These are phyloP conservation scores for Carterocephalus palaemon DNA, from an alignment of 2,888 invertebrate species.

Conservation along the genomic window DNA sequence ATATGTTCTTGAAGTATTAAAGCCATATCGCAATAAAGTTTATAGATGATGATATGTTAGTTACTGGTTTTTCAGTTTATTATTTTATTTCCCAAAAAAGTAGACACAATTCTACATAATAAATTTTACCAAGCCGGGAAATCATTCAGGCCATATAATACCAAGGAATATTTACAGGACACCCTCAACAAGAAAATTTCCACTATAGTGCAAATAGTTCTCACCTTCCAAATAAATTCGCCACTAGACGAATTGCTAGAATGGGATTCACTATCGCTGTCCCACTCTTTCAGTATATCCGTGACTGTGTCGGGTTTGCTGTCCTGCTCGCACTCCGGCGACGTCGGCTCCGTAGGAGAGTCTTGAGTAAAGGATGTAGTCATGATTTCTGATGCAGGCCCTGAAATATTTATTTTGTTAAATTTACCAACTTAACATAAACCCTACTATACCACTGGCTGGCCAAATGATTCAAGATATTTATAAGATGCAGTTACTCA, in stretches of 20 bases:
- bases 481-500: too few species aligned
- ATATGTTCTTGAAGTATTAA: too few species aligned
- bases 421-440: too few species aligned
- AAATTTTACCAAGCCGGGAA: conserved; percentile 12
- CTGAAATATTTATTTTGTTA: conserved; percentile 35
- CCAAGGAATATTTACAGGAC: conserved; percentile 8
- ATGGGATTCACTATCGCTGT: conserved; percentile 81
- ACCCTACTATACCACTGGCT: too few species aligned
- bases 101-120: too few species aligned
- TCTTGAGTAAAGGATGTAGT: conserved; percentile 71
- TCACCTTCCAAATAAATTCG: conserved; percentile 89
- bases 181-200: conserved; percentile 6
- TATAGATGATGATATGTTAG: too few species aligned
- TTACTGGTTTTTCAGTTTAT: too few species aligned
- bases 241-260: conserved; percentile 86
- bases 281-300: conserved; percentile 81
- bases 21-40: too few species aligned
- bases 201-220: conserved; percentile 28
- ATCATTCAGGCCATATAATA: conserved; percentile 12
- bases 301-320: conserved; percentile 57
- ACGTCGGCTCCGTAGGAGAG: conserved; percentile 64
- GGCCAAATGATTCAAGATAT: too few species aligned
- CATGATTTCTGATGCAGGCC: conserved; percentile 70
- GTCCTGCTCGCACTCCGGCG: conserved; percentile 57
- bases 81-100: conserved; percentile 7